phyloP scores from a whole-genome alignment of 2,888 invertebrate species.

The Stramonita haemastoma region DNA sequence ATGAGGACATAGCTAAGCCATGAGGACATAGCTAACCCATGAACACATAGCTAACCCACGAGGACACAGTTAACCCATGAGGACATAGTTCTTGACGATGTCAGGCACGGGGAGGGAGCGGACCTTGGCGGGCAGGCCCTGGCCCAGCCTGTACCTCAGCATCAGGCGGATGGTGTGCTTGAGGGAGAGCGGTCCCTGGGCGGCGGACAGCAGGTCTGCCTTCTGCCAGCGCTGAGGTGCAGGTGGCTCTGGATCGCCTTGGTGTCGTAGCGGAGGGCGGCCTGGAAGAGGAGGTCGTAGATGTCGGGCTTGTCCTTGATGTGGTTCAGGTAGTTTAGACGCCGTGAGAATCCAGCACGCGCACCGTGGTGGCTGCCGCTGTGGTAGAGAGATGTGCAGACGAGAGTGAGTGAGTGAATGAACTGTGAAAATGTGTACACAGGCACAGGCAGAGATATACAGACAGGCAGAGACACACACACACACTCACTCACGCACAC shows the following conservation, averaged over 20 bases:
- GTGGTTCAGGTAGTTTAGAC: conserved; percentile 88
- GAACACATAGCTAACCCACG: neutral
- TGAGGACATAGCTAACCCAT: neutral
- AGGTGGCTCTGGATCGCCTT: conserved; percentile 88
- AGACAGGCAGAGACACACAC: neutral
- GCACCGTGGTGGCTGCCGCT: conserved; percentile 78
- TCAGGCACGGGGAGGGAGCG: conserved; percentile 60
- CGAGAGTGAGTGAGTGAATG: neutral
- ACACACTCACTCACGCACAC: neutral
- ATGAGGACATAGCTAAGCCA: neutral
- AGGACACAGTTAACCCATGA: conserved; percentile 47
- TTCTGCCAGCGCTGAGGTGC: conserved; percentile 84
- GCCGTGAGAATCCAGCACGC: conserved; percentile 85
- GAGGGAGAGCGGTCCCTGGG: conserved; percentile 56
- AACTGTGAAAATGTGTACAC: too few relatives aligned
- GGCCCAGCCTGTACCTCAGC: conserved; percentile 51
- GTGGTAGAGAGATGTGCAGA: conserved; percentile 61
- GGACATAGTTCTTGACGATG: conserved; percentile 62
- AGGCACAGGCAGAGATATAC: too few relatives aligned
- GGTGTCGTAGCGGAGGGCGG: conserved; percentile 87
- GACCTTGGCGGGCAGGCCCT: conserved; percentile 55
- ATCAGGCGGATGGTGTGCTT: conserved; percentile 59
- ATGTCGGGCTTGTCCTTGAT: conserved; percentile 80
- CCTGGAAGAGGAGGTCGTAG: conserved; percentile 84
- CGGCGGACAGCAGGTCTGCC: conserved; percentile 81